Conservation (phyloP, 2,797 vertebrate species). For the Ctenochaetus hawaiiensis region DNA sequence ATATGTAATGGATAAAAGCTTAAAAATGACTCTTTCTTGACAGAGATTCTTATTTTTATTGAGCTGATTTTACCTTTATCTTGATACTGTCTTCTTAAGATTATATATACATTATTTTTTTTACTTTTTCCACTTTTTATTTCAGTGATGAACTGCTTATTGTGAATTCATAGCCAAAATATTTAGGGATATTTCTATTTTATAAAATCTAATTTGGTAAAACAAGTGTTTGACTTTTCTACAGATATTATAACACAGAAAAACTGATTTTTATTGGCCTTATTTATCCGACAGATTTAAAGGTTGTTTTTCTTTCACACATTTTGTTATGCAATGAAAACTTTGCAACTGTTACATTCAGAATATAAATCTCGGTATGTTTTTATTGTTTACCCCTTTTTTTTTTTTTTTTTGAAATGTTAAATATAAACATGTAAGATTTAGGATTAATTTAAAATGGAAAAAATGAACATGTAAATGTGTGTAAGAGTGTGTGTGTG, state of each 20-base stretch:
- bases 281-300: not conserved
- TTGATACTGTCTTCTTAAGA: not conserved
- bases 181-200: not conserved
- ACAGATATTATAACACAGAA: not conserved
- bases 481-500: conserved; percentile 16
- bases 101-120: not conserved
- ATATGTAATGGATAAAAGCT: not conserved
- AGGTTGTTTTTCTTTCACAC: not conserved
- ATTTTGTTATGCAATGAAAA: not conserved
- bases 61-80: not conserved
- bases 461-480: not conserved
- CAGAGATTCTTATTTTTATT: not conserved
- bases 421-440: not conserved
- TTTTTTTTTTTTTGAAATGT: not conserved
- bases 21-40: not conserved
- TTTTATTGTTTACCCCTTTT: too few relatives aligned
- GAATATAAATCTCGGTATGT: not conserved
- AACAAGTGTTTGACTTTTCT: not conserved
- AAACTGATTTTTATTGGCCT: not conserved
- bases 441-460: not conserved
- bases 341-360: not conserved
- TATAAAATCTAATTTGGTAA: not conserved
- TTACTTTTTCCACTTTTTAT: too few relatives aligned
- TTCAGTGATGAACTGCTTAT: too few relatives aligned
- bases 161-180: too few relatives aligned